Percentiles rank a stretch among this genome's conserved stretches.
Conservation (phyloP, 35 echinoderm and acorn worm species). For the Ptychodera flava region DNA sequence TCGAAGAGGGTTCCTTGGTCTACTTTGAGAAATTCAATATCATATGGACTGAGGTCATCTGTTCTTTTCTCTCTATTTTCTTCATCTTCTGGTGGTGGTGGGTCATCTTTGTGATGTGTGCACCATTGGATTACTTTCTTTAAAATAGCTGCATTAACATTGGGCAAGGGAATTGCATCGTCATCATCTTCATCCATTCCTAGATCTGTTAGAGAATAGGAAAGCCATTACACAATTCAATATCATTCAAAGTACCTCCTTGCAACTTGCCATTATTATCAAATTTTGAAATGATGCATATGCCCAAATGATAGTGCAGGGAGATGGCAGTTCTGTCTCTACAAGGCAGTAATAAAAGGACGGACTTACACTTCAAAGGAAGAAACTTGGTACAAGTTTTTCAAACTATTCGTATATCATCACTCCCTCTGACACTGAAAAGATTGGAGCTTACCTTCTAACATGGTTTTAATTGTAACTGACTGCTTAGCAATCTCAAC, state of each 20-base stretch:
- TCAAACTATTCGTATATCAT: too few species aligned
- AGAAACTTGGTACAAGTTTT: too few species aligned
- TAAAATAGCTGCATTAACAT: constrained; percentile 92
- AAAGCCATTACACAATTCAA: neutral
- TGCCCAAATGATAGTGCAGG: too few species aligned
- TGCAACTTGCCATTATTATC: too few species aligned
- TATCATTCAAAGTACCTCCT: too few species aligned
- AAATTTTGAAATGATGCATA: too few species aligned
- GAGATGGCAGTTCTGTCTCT: too few species aligned
- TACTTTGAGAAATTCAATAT: constrained; percentile 97
- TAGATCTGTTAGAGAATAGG: constrained; percentile 53
- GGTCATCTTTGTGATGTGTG: constrained; percentile 86
- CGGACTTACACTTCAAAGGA: too few species aligned
- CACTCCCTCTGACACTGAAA: too few species aligned
- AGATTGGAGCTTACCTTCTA: constrained; percentile 79
- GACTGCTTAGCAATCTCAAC: constrained; percentile 97
- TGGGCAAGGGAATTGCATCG: constrained; percentile 92
- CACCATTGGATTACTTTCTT: constrained; percentile 96
- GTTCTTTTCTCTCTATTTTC: constrained; percentile 97
- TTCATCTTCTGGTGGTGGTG: constrained; percentile 96
- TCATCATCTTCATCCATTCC: constrained; percentile 99
- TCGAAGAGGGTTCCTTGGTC: constrained; percentile 99
- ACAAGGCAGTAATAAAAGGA: too few species aligned
- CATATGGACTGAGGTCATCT: constrained; percentile 83
- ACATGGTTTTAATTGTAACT: constrained; percentile 97